Evolutionary conservation across 2,888 invertebrate genomes (phyloP), one percentile per base, ranked within the genome.

Genomic region (Leucozona laternaria): DNA sequence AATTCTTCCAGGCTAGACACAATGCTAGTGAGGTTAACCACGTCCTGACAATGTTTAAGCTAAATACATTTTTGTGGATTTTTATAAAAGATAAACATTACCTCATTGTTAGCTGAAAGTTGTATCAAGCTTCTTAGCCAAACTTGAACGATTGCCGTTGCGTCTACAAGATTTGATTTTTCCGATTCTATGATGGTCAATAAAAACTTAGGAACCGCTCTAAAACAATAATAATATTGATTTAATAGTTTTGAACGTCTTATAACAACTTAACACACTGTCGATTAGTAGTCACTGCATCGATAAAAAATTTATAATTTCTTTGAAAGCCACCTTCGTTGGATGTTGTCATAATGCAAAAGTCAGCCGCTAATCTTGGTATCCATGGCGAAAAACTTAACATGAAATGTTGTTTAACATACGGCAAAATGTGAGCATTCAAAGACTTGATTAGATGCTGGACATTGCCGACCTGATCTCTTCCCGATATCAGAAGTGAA

Each of bases 51-150:
- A 48, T 20, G 10, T 8, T 28, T 7, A 10, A 6, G 20, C 5
- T 20, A 2, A 37, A 25, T 10, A 13, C n/a, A 28, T 40, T 25
- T n/a, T n/a, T n/a, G n/a, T n/a, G 8, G 3, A 40, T 2, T 31
- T 31, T 7, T 6, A 15, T 15, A n/a, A 5, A 2, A 13, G 7
- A 11, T 1, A 53, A 34, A 2, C 15, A 17, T 72, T 80, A 89
- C 89, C 73, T 91, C 91, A 57, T 92, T 91, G 40, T 89, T 89
- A 0, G 91, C 89, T 1, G 90, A 90, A 17, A 92, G 86, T 7
- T 92, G 87, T 0, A 93, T 91, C 40, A 92, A 78, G 4, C 91
- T 92, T 58, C 90, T 91, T 0, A 93, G 86, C 93, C 93, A 93
- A 4, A 91, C 90, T 83, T 92, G 91, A 17, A 93, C 88, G 1